These are phyloP conservation scores for Phodopus roborovskii DNA, from an alignment of 2,113 vertebrate species.

Conservation along the genomic window DNA sequence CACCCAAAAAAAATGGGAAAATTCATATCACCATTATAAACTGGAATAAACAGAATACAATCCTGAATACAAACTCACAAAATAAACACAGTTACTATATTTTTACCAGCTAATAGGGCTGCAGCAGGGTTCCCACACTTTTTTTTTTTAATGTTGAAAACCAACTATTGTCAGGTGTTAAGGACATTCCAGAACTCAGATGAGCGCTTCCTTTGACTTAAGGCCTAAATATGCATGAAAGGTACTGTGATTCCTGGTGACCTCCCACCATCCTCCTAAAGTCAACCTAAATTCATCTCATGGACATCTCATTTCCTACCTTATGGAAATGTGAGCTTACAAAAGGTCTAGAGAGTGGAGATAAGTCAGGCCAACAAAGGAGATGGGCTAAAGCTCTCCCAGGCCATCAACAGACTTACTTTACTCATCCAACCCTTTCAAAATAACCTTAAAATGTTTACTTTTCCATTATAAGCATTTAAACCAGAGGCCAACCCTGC, in stretches of 20 bases:
- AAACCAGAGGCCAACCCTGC: not conserved
- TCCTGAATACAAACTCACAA: conserved; percentile 3
- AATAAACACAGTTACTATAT: not conserved
- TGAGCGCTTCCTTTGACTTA: not conserved
- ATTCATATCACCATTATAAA: not conserved
- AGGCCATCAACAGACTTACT: not conserved
- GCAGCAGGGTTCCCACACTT: not conserved
- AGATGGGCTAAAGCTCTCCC: not conserved
- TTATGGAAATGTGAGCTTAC: not conserved
- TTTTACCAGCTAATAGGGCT: not conserved
- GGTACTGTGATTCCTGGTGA: not conserved
- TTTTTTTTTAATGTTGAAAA: not conserved
- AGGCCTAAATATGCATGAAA: not conserved
- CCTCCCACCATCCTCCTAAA: not conserved
- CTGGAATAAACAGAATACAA: not conserved
- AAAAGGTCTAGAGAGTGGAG: not conserved
- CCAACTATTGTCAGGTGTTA: not conserved
- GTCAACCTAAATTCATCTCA: not conserved
- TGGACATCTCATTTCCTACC: not conserved
- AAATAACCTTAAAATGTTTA: conserved; percentile 67
- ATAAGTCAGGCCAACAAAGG: not conserved
- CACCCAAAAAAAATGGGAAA: not conserved
- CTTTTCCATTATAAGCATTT: conserved; percentile 52
- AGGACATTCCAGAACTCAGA: not conserved
- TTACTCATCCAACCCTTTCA: not conserved